These are phyloP conservation scores for Xiphorhynchus elegans DNA, from an alignment of 2,113 vertebrate genomes.

Conservation along the genomic window DNA sequence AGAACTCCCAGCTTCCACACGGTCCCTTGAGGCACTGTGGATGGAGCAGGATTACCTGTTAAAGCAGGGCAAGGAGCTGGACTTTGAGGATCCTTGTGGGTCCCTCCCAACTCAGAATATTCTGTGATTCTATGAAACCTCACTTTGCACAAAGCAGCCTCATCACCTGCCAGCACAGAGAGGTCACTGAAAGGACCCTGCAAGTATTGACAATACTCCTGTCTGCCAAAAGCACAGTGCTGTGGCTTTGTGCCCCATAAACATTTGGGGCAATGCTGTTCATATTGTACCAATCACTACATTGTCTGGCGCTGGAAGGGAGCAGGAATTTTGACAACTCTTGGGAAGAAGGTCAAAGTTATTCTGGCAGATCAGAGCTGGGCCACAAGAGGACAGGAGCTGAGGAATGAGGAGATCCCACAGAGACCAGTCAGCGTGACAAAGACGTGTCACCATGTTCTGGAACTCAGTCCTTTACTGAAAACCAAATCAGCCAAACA, in stretches of 20 bases:
- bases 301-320: not conserved
- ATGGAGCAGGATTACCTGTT: not conserved
- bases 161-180: not conserved
- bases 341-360: not conserved
- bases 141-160: not conserved
- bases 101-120: not conserved
- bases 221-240: not conserved
- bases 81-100: not conserved
- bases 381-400: not conserved
- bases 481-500: not conserved
- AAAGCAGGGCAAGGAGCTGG: not conserved
- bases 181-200: not conserved
- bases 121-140: not conserved
- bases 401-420: not conserved
- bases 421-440: not conserved
- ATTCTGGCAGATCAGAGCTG: not conserved
- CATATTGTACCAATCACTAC: not conserved
- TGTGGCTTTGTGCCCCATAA: not conserved
- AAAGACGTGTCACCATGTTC: not conserved
- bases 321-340: not conserved
- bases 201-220: not conserved
- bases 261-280: not conserved
- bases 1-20: not conserved
- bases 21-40: not conserved
- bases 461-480: not conserved